These are phyloP conservation scores for Drosophila carrolli DNA, from an alignment of 1,140 invertebrate genomes.

Conservation along the genomic window DNA sequence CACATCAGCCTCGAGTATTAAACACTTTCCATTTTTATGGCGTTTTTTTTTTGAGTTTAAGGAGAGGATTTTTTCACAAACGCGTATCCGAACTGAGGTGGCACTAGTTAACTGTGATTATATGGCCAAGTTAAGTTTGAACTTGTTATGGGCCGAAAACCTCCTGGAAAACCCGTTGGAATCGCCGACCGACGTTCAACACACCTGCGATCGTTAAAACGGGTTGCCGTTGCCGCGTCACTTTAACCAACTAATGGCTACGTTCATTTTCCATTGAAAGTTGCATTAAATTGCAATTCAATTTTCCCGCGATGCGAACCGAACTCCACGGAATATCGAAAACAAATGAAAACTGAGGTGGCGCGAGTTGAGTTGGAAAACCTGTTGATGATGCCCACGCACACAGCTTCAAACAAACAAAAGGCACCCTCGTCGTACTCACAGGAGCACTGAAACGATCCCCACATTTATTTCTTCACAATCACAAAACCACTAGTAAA, in stretches of 20 bases:
- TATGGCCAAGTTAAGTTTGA: constrained; percentile 56
- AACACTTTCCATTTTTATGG: constrained; percentile 71
- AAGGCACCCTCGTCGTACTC: constrained; percentile 15
- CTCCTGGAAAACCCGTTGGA: constrained; percentile 20
- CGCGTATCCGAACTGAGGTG: constrained; percentile 54
- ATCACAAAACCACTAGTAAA: neutral
- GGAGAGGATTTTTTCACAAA: constrained; percentile 53
- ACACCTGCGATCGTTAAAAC: constrained; percentile 34
- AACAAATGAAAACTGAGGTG: constrained; percentile 35
- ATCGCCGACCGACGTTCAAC: constrained; percentile 8
- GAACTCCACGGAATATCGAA: constrained; percentile 29
- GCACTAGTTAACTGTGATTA: constrained; percentile 48
- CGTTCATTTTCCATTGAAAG: constrained; percentile 25
- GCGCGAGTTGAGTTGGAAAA: constrained; percentile 35
- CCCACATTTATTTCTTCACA: neutral
- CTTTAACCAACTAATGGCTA: neutral
- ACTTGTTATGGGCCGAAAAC: constrained; percentile 60
- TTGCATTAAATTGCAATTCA: constrained; percentile 28
- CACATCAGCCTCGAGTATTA: constrained; percentile 26
- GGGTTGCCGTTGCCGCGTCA: constrained; percentile 14
- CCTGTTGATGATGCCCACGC: constrained; percentile 30
- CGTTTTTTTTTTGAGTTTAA: constrained; percentile 28
- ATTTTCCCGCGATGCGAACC: constrained; percentile 40
- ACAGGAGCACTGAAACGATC: neutral
- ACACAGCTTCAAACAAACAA: constrained; percentile 15